Evolutionary conservation across 2,113 vertebrate genomes (phyloP).

Genomic region (Calonectris borealis): DNA sequence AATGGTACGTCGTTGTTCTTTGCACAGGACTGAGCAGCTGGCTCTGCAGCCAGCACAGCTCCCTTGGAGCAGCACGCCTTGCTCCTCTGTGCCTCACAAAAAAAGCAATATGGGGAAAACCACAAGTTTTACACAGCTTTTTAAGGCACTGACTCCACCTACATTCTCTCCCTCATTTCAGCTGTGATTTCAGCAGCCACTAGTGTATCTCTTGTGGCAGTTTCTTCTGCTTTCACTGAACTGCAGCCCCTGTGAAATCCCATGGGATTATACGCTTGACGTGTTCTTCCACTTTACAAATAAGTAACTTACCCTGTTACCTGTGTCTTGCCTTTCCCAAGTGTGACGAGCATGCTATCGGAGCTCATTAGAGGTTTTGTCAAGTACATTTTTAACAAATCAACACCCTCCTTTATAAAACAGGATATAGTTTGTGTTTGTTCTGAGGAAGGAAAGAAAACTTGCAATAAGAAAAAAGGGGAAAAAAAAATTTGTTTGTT

Average conservation of each 20-base stretch:
- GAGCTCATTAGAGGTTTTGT: background rate
- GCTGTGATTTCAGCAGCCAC: background rate
- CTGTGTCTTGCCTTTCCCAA: background rate
- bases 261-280: background rate
- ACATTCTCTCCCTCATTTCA: rapidly evolving
- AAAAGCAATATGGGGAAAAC: background rate
- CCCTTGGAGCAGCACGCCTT: background rate
- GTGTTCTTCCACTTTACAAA: background rate
- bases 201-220: background rate
- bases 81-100: background rate
- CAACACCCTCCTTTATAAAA: background rate
- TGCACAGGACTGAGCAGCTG: background rate
- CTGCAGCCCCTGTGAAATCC: background rate
- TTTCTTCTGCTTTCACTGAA: background rate
- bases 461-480: rapidly evolving
- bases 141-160: background rate
- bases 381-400: background rate
- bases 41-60: background rate
- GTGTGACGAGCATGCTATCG: rapidly evolving
- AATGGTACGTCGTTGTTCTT: background rate
- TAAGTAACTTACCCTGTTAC: background rate
- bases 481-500: background rate
- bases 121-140: rapidly evolving
- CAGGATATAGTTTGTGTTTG: background rate
- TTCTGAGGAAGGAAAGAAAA: background rate